Percentiles rank a stretch among this genome's conserved stretches.
These are phyloP conservation scores for Pollenia angustigena DNA, from an alignment of 2,888 invertebrate species.

Conservation along the genomic window DNA sequence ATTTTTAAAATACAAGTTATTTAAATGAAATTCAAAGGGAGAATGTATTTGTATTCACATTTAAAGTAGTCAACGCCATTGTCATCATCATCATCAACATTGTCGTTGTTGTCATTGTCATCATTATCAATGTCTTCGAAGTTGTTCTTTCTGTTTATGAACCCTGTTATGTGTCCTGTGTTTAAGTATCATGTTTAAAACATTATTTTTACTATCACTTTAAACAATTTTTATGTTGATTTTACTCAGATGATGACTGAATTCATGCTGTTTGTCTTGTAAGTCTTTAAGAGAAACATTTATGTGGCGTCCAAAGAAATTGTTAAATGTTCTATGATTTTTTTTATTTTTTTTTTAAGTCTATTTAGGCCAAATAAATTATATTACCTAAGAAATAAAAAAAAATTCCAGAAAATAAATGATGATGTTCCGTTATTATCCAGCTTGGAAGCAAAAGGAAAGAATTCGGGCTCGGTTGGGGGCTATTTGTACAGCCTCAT, in stretches of 20 bases:
- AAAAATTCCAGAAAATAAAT: too few species aligned
- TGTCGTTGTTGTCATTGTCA: not conserved
- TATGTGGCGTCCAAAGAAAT: too few species aligned
- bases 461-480: too few species aligned
- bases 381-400: too few species aligned
- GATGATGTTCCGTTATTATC: too few species aligned
- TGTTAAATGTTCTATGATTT: too few species aligned
- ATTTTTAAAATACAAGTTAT: constrained; percentile 23
- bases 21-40: constrained; percentile 32
- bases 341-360: too few species aligned
- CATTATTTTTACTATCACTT: constrained; percentile 34
- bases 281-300: not conserved
- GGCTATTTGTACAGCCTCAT: too few species aligned
- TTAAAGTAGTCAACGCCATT: not conserved
- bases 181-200: constrained; percentile 6
- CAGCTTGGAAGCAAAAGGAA: too few species aligned
- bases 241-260: not conserved
- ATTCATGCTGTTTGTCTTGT: not conserved
- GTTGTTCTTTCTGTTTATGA: constrained; percentile 13
- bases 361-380: too few species aligned
- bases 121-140: constrained; percentile 23
- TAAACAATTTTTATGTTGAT: constrained; percentile 3
- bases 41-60: constrained; percentile 31
- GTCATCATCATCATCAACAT: not conserved
- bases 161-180: not conserved